These are phyloP conservation scores for Rotaria sp. DNA, from an alignment of 2,888 invertebrate species.

Conservation along the genomic window DNA sequence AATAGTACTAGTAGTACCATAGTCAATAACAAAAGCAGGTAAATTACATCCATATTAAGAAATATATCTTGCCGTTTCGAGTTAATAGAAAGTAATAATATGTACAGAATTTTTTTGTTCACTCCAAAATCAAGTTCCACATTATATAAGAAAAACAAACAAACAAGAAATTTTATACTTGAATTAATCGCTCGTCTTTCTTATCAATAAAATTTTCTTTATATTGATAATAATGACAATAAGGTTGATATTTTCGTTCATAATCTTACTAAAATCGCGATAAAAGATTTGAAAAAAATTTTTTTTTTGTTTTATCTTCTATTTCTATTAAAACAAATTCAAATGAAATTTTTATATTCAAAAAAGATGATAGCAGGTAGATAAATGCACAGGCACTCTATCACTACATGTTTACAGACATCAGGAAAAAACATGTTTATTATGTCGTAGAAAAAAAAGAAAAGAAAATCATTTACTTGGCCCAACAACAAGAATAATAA, in stretches of 20 bases:
- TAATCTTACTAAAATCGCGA: not conserved
- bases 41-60: not conserved
- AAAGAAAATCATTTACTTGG: not conserved
- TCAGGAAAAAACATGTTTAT: not conserved
- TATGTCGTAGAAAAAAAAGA: not conserved
- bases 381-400: not conserved
- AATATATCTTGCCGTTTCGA: not conserved
- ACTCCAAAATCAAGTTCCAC: not conserved
- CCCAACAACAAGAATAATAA: not conserved
- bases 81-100: not conserved
- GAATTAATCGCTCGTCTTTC: not conserved
- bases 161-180: no score
- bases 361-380: not conserved
- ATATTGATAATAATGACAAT: not conserved
- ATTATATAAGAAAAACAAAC: not conserved
- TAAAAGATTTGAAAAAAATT: not conserved
- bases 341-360: not conserved
- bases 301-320: not conserved
- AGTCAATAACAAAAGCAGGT: not conserved
- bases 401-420: not conserved
- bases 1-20: not conserved
- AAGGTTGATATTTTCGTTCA: not conserved
- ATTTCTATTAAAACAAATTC: no score
- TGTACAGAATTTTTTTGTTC: not conserved
- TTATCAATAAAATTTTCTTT: not conserved